phyloP scores from a whole-genome alignment of 2,888 invertebrate genomes.

The Pollenia angustigena region DNA sequence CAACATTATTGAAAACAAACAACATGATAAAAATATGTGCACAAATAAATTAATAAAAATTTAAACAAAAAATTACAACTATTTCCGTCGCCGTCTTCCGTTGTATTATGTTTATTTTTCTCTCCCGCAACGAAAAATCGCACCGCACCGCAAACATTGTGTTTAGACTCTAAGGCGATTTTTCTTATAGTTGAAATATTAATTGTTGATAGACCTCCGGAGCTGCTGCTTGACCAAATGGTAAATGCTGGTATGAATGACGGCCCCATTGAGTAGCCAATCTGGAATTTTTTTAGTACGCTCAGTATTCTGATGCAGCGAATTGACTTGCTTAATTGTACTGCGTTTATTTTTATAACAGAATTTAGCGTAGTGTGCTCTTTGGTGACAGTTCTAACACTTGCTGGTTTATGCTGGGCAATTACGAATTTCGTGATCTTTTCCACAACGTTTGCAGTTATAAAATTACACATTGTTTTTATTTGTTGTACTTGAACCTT shows the following conservation, averaged over 20 bases:
- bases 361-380: constrained; percentile 47
- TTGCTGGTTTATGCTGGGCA: constrained; percentile 65
- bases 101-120: too few species aligned
- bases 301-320: constrained; percentile 61
- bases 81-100: too few species aligned
- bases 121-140: too few species aligned
- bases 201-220: constrained; percentile 77
- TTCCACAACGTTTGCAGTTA: constrained; percentile 54
- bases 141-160: too few species aligned
- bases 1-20: too few species aligned
- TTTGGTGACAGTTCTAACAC: constrained; percentile 65
- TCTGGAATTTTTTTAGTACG: constrained; percentile 72
- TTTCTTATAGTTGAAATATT: constrained; percentile 70
- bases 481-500: background rate
- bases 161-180: constrained; percentile 69
- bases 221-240: constrained; percentile 72
- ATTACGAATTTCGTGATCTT: constrained; percentile 61
- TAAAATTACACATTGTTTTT: constrained; percentile 29
- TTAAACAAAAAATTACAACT: too few species aligned
- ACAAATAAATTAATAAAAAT: too few species aligned
- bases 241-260: constrained; percentile 67
- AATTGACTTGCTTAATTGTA: constrained; percentile 53
- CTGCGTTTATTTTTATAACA: constrained; percentile 48
- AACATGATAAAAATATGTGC: too few species aligned
- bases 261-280: constrained; percentile 10